Percentiles rank a stretch among this genome's conserved stretches.
Conservation (phyloP, 2,113 vertebrate genomes). For the Erythrocercus mccallii region DNA sequence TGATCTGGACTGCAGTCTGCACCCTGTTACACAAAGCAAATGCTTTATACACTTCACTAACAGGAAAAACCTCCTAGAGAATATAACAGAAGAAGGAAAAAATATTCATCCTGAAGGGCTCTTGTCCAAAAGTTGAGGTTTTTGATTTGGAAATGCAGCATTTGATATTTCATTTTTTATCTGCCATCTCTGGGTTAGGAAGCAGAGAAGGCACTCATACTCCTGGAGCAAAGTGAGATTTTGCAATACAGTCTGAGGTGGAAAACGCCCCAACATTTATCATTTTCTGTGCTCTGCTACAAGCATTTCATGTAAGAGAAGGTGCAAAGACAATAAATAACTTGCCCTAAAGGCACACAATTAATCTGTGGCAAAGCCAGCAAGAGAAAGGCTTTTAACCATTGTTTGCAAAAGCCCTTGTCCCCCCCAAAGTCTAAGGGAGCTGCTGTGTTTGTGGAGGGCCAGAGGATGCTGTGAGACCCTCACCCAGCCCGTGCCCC, state of each 20-base stretch:
- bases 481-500: not conserved
- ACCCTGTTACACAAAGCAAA: not conserved
- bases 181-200: not conserved
- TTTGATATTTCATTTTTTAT: not conserved
- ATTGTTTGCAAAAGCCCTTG: not conserved
- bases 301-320: not conserved
- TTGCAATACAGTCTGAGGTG: not conserved
- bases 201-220: not conserved
- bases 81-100: not conserved
- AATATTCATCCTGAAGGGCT: not conserved
- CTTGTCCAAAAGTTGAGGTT: not conserved
- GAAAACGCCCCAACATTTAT: not conserved
- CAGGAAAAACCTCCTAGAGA: not conserved
- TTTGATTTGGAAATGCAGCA: not conserved
- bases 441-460: not conserved
- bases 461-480: not conserved
- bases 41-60: not conserved
- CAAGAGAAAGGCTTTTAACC: not conserved
- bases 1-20: not conserved
- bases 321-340: not conserved
- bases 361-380: not conserved
- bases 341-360: not conserved
- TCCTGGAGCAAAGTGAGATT: not conserved
- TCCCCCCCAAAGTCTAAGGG: not conserved
- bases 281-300: not conserved